A percentile compares a stretch with the other conserved stretches of the same genome.
Evolutionary conservation across 2,888 invertebrate genomes (phyloP).

Genomic region (Trissoscelio sp.): DNA sequence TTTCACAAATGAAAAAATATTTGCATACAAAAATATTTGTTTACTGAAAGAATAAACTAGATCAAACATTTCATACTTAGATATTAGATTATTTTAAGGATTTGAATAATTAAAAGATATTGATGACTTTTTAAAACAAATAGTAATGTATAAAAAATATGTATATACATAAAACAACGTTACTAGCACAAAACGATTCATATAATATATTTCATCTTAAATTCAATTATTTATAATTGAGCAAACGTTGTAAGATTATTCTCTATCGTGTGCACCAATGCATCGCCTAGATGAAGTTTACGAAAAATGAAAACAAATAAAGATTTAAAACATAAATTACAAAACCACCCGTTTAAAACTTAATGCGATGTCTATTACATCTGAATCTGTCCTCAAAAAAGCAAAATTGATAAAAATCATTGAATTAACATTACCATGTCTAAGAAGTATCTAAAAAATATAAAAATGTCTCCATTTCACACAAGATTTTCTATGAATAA

Average conservation of each 20-base stretch:
- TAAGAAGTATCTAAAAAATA: conserved; percentile 48
- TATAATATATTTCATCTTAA: conserved; percentile 4
- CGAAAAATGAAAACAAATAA: not conserved
- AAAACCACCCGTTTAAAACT: not conserved
- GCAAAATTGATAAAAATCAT: conserved; percentile 25
- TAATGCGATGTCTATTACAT: conserved; percentile 41
- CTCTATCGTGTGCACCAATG: conserved; percentile 11
- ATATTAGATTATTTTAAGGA: conserved; percentile 7
- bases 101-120: not conserved
- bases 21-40: conserved; percentile 10
- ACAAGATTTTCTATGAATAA: not conserved
- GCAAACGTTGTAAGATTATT: conserved; percentile 45
- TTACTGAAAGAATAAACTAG: not conserved
- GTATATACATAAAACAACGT: conserved; percentile 16
- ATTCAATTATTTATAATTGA: conserved; percentile 52
- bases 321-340: not conserved
- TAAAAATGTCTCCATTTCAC: conserved; percentile 47
- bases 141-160: conserved; percentile 27
- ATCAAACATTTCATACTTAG: not conserved
- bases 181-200: conserved; percentile 13
- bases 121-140: not conserved
- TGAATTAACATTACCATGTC: conserved; percentile 10
- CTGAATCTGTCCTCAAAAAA: conserved; percentile 56
- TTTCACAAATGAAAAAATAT: not conserved
- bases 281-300: conserved; percentile 23